Evolutionary conservation across 2,113 vertebrate genomes (phyloP), one percentile per base, ranked within the genome.

Genomic region (Cyanistes caeruleus): DNA sequence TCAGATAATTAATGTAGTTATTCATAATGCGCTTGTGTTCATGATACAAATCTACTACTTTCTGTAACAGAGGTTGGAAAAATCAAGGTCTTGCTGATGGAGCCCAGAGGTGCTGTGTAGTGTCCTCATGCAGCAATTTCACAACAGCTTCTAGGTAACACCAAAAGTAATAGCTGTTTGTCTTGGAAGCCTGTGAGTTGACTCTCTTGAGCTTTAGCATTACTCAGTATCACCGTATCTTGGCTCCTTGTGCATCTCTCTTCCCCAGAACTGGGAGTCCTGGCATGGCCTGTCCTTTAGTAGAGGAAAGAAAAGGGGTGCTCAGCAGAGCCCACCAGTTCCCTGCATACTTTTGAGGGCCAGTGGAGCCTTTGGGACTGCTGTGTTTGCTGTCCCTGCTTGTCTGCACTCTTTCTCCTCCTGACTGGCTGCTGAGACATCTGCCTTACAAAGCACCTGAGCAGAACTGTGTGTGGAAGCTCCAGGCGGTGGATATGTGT

Each of bases 1-100:
- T 93, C 69, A 75, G 60, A 86, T 85, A 95, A 91, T 92, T 89
- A 80, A 74, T 80, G 76, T 67, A 80, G 60, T 78, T 90, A 81
- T 84, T 93, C 41, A 44, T 70, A 73, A 84, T 35, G 25, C 56
- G 60, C 39, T 27, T 92, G 68, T 75, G 52, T 78, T 92, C 73
- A 9, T 15, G 27, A 56, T 86, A 87, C 56, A 79, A 86, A 93
- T 75, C 44, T 90, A 75, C 41, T 86, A 48, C 49, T 90, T 81
- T 75, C 62, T 81, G 53, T 93, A 81, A 84, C 30, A 12, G 4
- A 63, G 22, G 35, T 5, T 88, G 64, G 27, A 88, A 85, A 90
- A 95, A 84, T 63, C 76, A 78, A 86, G 83, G 41, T 90, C 64
- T 88, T 78, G 44, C 52, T 80, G 56, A 25, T 84, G 0, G 0